Base-by-base conservation (phyloP, 2,797 vertebrate genomes). In the Eptatretus atami region DNA sequence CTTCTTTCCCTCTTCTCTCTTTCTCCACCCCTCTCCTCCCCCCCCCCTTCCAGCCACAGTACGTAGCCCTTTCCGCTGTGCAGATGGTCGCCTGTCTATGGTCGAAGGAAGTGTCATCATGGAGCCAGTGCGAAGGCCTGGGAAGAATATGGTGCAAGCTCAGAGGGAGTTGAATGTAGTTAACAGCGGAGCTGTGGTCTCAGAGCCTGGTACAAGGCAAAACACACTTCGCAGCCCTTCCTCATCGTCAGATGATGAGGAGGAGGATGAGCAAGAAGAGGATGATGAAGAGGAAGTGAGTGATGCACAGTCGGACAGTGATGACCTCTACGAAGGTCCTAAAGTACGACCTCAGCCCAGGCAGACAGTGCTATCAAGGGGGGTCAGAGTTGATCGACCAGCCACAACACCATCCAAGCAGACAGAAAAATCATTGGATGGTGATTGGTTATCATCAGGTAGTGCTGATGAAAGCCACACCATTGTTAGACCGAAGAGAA, bases 101-200 rank as follows among this genome's bases (percentile, higher is more conserved):
- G 25, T 61, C 57, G 57, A 61, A 61, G 25, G 25, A n/a, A 61
- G 57, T 25, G 57, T 61, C 57, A 61, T 61, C 57, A 61, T 61
- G 57, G 57, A 61, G 57, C 57, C 57, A n/a, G 25, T 61, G n/a
- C 57, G 57, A 24, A 61, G 25, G 11, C n/a, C 57, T 12, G 25
- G n/a, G 11, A 61, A n/a, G 57, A n/a, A 61, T 12, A n/a, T 12
- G 57, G 25, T 61, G 25, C 57, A 61, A 24, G n/a, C n/a, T n/a
- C 57, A 61, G 57, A n/a, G 57, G 9, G 57, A 61, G 25, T n/a
- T n/a, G n/a, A 61, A 61, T 61, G 25, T 61, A 24, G 25, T n/a
- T n/a, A 61, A 12, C 57, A 24, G 25, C 57, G 31, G 31, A 44
- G 31, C 31, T 44, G 31, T 44, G 31, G 31, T 8, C 31, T 44